A percentile compares a stretch with the other conserved stretches of the same genome.
Evolutionary conservation across 2,888 invertebrate species (phyloP).

Genomic region (Ornithoptera alexandrae): DNA sequence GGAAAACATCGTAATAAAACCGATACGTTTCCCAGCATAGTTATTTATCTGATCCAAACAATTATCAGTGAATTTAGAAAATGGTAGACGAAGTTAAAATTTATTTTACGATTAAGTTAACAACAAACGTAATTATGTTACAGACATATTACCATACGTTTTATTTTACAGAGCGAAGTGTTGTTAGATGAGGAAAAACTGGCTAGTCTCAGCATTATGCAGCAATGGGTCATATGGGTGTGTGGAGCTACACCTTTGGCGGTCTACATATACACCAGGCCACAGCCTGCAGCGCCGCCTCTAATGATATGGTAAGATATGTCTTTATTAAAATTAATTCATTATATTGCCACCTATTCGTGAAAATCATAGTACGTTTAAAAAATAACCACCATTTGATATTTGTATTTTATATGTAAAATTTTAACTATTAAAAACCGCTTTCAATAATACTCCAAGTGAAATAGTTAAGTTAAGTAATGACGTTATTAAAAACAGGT

Average conservation of each 20-base stretch:
- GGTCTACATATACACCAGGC: conserved; percentile 56
- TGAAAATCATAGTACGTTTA: background rate
- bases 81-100: too few species aligned
- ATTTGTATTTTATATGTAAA: too few species aligned
- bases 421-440: too few species aligned
- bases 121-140: background rate
- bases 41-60: too few species aligned
- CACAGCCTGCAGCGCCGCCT: conserved; percentile 52
- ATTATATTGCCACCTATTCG: background rate
- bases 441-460: too few species aligned
- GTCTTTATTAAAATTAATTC: background rate
- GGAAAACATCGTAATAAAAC: too few species aligned
- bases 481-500: too few species aligned
- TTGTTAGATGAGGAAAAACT: conserved; percentile 41
- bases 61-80: too few species aligned
- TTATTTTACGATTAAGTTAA: background rate
- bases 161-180: conserved; percentile 38
- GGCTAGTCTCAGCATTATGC: conserved; percentile 50
- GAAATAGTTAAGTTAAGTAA: too few species aligned
- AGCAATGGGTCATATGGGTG: conserved; percentile 67
- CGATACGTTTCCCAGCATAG: too few species aligned
- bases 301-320: conserved; percentile 66
- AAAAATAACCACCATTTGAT: too few species aligned
- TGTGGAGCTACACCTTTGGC: conserved; percentile 55
- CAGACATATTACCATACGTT: background rate